phyloP scores from a whole-genome alignment of 2,888 invertebrate species.

The Rhagonycha fulva region DNA sequence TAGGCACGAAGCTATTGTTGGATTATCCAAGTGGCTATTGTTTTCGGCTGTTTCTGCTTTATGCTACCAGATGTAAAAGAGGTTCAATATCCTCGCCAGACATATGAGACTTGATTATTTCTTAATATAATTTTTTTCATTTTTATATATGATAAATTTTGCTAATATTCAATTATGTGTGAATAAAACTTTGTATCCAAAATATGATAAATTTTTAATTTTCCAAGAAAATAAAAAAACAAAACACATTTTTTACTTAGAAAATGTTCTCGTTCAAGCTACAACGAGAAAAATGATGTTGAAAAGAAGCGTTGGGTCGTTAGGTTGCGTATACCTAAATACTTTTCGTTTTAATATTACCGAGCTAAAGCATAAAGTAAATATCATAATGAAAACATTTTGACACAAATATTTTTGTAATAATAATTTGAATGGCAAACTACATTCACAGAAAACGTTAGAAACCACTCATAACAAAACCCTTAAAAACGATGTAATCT shows the following conservation, averaged over 20 bases:
- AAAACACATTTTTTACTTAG: not conserved
- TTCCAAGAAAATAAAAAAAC: not conserved
- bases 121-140: not conserved
- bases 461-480: slow-evolving; percentile 10
- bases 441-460: not conserved
- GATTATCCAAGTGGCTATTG: slow-evolving; percentile 35
- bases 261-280: not conserved
- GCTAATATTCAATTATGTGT: too few species aligned
- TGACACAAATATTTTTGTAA: not conserved
- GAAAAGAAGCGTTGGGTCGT: not conserved
- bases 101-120: slow-evolving; percentile 23
- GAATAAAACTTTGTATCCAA: not conserved
- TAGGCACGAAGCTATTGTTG: slow-evolving; percentile 39
- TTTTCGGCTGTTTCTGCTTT: slow-evolving; percentile 32
- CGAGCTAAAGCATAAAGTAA: not conserved
- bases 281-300: not conserved
- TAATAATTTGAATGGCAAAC: not conserved
- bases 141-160: not conserved
- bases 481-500: slow-evolving; percentile 16
- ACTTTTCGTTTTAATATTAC: not conserved
- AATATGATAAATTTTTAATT: not conserved
- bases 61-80: slow-evolving; percentile 23
- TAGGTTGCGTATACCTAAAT: not conserved
- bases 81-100: slow-evolving; percentile 24
- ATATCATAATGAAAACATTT: not conserved